phyloP scores from a whole-genome alignment of 1,140 invertebrate species.

The Leptestheria dahalacensis region DNA sequence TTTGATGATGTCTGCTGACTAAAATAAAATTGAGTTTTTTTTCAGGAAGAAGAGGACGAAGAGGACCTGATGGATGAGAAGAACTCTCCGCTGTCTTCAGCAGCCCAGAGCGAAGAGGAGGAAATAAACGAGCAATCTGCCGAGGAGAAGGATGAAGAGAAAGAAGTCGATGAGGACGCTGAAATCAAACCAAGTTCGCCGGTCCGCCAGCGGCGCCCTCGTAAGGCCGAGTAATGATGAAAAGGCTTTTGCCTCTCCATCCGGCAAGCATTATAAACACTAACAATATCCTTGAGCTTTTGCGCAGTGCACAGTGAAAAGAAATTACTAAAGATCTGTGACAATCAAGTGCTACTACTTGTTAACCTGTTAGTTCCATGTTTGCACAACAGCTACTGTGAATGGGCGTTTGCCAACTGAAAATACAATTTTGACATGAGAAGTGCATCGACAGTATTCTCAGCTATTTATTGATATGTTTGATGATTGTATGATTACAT shows the following conservation, averaged over 20 bases:
- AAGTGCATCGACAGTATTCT: too few relatives aligned
- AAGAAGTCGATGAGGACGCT: neutral
- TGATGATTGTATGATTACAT: too few relatives aligned
- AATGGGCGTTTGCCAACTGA: too few relatives aligned
- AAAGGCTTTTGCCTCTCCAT: too few relatives aligned
- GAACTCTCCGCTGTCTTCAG: neutral
- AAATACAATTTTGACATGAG: neutral
- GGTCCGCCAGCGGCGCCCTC: conserved; percentile 9
- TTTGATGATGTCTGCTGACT: neutral
- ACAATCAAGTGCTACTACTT: neutral
- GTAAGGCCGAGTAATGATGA: conserved; percentile 12
- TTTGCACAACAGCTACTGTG: too few relatives aligned
- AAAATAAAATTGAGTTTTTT: neutral
- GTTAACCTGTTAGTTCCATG: neutral
- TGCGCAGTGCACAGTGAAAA: neutral
- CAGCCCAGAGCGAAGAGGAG: neutral
- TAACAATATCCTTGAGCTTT: neutral
- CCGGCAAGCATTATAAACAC: too few relatives aligned
- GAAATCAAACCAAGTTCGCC: neutral
- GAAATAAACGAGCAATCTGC: neutral
- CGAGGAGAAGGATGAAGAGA: conserved; percentile 5
- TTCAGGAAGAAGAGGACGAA: conserved; percentile 2
- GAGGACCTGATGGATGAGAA: conserved; percentile 3
- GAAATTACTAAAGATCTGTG: neutral
- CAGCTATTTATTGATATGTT: too few relatives aligned